Conservation (phyloP, 2,797 vertebrate species). For the Darevskia nairensis region DNA sequence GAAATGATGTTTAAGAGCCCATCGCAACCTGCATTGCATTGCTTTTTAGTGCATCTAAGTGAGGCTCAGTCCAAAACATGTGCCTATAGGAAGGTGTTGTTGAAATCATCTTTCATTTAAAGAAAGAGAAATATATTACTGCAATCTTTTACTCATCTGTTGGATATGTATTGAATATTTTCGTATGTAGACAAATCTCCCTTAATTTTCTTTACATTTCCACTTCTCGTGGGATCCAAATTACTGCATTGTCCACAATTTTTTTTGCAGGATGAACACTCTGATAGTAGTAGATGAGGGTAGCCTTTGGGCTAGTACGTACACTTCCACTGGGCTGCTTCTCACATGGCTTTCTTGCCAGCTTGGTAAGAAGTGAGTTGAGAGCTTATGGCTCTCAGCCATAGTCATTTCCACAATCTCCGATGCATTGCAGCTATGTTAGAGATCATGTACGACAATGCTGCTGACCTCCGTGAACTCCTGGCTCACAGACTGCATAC, state of each 20-base stretch:
- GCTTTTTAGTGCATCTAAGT: background rate
- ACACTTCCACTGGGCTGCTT: background rate
- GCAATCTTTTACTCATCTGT: slow-evolving; percentile 19
- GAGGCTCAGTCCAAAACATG: background rate
- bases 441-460: slow-evolving; percentile 1
- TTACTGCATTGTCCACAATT: background rate
- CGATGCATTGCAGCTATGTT: background rate
- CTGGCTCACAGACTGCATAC: background rate
- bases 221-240: background rate
- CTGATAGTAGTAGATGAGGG: background rate
- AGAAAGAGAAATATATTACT: slow-evolving; percentile 35
- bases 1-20: slow-evolving; percentile 18
- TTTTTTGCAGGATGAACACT: background rate
- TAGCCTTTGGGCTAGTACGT: background rate
- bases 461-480: background rate
- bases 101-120: slow-evolving; percentile 25
- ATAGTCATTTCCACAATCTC: background rate
- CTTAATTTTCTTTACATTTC: slow-evolving; percentile 10
- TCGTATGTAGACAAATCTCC: background rate
- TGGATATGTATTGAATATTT: background rate
- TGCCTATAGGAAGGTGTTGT: background rate
- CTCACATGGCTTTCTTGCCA: background rate
- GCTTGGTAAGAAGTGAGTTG: background rate
- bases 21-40: slow-evolving; percentile 35
- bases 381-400: background rate